Conservation (phyloP, 2,797 vertebrate genomes). For the Margarornis squamiger region DNA sequence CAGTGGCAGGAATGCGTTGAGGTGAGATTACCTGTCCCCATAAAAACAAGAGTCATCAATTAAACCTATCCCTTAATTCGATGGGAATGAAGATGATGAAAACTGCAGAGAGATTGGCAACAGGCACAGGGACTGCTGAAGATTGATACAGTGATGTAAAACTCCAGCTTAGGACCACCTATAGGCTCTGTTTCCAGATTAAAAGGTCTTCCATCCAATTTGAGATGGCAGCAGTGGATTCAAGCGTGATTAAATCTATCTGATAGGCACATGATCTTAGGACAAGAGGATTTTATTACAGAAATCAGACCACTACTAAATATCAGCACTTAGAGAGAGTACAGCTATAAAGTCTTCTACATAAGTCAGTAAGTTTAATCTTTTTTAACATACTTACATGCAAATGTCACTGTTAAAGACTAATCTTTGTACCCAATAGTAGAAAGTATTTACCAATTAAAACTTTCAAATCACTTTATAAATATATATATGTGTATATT, state of each 20-base stretch:
- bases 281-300: background rate
- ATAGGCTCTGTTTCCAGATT: background rate
- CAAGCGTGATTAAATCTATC: background rate
- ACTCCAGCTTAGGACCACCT: background rate
- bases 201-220: background rate
- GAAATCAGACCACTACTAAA: background rate
- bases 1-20: conserved; percentile 79
- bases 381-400: background rate
- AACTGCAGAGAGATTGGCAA: accelerated
- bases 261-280: background rate
- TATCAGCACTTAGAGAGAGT: background rate
- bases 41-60: background rate
- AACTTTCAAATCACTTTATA: background rate
- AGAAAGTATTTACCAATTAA: background rate
- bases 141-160: accelerated
- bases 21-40: conserved; percentile 81
- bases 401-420: background rate
- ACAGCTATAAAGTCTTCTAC: background rate
- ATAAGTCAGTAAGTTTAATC: background rate
- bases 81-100: background rate
- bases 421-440: background rate
- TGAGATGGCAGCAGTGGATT: background rate
- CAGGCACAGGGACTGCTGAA: background rate
- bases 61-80: background rate
- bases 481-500: no score